These are phyloP conservation scores for Mobula hypostoma DNA, from an alignment of 2,113 vertebrate genomes.

Conservation along the genomic window DNA sequence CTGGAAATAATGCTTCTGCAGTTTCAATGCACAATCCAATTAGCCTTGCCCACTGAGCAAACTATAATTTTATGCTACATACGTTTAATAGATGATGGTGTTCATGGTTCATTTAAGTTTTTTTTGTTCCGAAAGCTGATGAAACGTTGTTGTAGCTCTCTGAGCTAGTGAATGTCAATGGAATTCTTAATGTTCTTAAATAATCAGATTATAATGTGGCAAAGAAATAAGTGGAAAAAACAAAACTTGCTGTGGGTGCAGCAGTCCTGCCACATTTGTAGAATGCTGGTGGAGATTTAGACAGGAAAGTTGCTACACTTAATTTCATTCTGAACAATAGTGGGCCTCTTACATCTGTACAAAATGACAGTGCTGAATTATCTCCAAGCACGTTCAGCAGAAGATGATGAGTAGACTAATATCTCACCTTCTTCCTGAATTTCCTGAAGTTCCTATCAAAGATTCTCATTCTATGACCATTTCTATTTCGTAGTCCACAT, in stretches of 20 bases:
- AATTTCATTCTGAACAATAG: no score
- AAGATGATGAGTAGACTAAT: no score
- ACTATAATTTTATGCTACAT: slow-evolving; percentile 51
- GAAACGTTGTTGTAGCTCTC: slow-evolving; percentile 41
- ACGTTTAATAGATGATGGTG: slow-evolving; percentile 58
- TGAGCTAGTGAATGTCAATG: neutral
- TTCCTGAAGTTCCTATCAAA: no score
- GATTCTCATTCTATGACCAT: no score
- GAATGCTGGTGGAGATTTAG: no score
- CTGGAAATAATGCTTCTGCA: neutral
- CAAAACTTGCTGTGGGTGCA: neutral
- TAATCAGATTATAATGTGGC: neutral
- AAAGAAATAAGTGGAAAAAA: neutral
- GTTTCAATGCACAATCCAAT: slow-evolving; percentile 39
- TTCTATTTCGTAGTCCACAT: no score
- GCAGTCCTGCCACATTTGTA: no score
- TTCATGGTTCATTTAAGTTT: slow-evolving; percentile 58
- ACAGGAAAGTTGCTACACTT: no score
- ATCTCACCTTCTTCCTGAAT: no score
- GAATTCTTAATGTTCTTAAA: neutral
- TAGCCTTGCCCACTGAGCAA: slow-evolving; percentile 56
- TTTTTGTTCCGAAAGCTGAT: slow-evolving; percentile 58
- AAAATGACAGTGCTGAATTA: no score
- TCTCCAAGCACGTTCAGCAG: no score
- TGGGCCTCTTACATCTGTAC: no score